A percentile compares a stretch with the other conserved stretches of the same genome.
These are phyloP conservation scores for Anabacerthia variegaticeps DNA, from an alignment of 2,797 vertebrate species.

Conservation along the genomic window DNA sequence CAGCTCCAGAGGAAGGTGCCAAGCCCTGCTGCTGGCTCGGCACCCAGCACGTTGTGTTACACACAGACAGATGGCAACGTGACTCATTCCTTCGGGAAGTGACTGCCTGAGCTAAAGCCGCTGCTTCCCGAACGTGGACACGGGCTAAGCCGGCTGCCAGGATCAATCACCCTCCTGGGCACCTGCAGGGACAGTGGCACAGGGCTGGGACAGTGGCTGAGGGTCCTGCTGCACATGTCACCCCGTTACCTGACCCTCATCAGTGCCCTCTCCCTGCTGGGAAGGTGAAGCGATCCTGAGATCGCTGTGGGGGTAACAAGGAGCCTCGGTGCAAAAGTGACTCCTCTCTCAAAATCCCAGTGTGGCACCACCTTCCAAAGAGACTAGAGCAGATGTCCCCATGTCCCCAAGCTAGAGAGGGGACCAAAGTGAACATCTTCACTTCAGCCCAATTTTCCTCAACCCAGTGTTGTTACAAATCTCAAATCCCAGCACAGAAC, in stretches of 20 bases:
- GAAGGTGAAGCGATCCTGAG: background rate
- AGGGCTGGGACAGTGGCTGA: background rate
- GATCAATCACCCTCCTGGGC: background rate
- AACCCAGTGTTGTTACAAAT: background rate
- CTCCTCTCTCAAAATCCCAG: background rate
- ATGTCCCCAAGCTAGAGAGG: background rate
- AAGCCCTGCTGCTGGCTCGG: background rate
- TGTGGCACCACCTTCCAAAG: background rate
- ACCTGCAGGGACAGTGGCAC: too few relatives aligned
- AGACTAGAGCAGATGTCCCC: background rate
- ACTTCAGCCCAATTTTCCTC: background rate
- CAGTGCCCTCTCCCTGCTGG: background rate
- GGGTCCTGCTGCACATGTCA: background rate
- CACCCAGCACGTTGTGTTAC: background rate
- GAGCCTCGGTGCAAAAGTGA: background rate
- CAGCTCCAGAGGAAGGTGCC: background rate
- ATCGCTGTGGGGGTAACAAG: rapidly evolving
- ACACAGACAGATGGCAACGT: background rate
- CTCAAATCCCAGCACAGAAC: background rate
- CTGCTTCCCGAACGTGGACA: background rate
- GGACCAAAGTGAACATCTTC: background rate
- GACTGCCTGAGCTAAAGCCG: background rate
- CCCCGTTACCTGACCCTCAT: rapidly evolving
- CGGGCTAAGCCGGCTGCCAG: background rate
- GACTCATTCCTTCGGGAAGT: background rate